phyloP scores from a whole-genome alignment of 1,140 invertebrate genomes.

The Belonocnema kinseyi region DNA sequence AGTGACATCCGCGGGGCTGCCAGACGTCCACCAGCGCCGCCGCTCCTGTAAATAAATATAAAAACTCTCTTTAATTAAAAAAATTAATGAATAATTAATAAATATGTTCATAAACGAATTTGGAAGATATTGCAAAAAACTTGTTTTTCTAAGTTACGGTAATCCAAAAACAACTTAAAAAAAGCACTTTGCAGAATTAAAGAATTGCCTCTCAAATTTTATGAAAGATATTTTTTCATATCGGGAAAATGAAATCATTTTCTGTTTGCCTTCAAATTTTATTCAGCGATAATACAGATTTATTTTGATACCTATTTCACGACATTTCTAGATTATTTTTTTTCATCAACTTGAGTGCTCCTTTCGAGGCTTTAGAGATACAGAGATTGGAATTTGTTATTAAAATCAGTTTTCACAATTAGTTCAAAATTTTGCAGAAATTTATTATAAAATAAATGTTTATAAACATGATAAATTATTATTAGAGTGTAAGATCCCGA shows the following conservation, averaged over 20 bases:
- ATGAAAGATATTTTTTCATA: slow-evolving; percentile 1
- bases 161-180: slow-evolving; percentile 22
- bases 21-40: slow-evolving; percentile 78
- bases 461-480: no score
- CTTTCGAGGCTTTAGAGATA: not conserved
- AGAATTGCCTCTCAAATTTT: not conserved
- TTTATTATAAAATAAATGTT: no score
- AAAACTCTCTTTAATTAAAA: not conserved
- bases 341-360: slow-evolving; percentile 19
- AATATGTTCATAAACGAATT: not conserved
- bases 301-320: not conserved
- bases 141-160: not conserved
- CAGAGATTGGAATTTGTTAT: slow-evolving; percentile 7
- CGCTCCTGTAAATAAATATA: slow-evolving; percentile 57
- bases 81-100: not conserved
- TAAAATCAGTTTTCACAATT: not conserved
- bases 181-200: slow-evolving; percentile 34
- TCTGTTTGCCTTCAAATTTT: slow-evolving; percentile 1
- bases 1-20: slow-evolving; percentile 90
- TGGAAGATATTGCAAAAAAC: not conserved
- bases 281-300: slow-evolving; percentile 18
- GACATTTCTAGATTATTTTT: not conserved
- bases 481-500: no score
- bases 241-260: slow-evolving; percentile 15
- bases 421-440: no score